phyloP scores from a whole-genome alignment of 2,113 vertebrate genomes.

The Oceanites oceanicus region DNA sequence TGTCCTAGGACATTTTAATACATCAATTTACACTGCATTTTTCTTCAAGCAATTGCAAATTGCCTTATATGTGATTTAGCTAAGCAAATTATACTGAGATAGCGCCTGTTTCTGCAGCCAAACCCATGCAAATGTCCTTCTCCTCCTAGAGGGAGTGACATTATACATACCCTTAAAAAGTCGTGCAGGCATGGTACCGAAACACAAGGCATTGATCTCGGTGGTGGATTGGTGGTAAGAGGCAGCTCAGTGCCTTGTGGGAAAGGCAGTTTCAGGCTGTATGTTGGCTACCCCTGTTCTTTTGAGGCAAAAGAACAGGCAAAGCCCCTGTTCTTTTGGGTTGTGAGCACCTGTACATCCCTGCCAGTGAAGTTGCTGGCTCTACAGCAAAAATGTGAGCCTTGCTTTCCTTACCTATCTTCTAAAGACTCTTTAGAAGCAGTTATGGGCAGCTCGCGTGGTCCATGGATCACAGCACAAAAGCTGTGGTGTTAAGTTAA shows the following conservation, averaged over 20 bases:
- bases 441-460: not conserved
- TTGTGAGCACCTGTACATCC: not conserved
- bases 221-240: not conserved
- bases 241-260: not conserved
- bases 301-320: not conserved
- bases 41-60: conserved; percentile 38
- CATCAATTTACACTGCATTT: not conserved
- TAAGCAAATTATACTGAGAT: not conserved
- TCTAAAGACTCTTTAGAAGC: not conserved
- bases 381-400: not conserved
- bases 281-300: not conserved
- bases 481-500: not conserved
- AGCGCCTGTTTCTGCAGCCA: not conserved
- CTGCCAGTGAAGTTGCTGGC: not conserved
- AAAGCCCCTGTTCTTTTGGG: not conserved
- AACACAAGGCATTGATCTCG: not conserved
- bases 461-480: not conserved
- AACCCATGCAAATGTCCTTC: not conserved
- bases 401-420: not conserved
- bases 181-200: not conserved
- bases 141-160: not conserved
- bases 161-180: not conserved
- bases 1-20: not conserved
- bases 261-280: not conserved
- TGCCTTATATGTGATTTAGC: not conserved